Percentiles rank a stretch among this genome's conserved stretches.
Conservation (phyloP, 1,140 invertebrate genomes). For the Solen grandis region DNA sequence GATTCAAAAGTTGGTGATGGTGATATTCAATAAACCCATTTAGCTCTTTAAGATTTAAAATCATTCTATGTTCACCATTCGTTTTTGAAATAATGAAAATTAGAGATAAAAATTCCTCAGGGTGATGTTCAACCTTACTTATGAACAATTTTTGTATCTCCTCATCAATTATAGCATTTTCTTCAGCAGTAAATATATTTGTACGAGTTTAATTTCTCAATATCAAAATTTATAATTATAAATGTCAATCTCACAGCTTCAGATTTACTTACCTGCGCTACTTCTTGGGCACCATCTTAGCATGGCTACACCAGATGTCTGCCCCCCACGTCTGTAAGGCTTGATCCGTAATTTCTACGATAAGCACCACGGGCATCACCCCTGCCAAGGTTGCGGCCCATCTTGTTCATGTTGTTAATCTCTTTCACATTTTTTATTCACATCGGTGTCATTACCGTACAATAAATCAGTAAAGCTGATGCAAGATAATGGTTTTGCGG, state of each 20-base stretch:
- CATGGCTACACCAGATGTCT: not conserved
- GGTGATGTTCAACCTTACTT: not conserved
- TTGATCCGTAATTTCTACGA: too few species aligned
- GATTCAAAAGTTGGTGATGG: constrained; percentile 52
- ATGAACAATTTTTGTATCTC: constrained; percentile 30
- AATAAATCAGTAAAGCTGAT: constrained; percentile 5
- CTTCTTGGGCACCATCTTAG: not conserved
- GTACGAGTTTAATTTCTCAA: not conserved
- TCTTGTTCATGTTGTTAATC: not conserved
- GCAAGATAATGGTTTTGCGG: not conserved
- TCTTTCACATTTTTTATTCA: not conserved
- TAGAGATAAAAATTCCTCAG: constrained; percentile 50
- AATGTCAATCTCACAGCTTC: constrained; percentile 34
- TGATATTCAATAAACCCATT: constrained; percentile 40
- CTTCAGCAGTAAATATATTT: not conserved
- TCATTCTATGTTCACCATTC: constrained; percentile 36
- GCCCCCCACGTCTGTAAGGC: too few species aligned
- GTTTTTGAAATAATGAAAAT: constrained; percentile 49
- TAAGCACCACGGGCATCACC: too few species aligned
- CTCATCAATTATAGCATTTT: constrained; percentile 14
- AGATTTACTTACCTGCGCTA: not conserved
- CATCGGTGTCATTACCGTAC: too few species aligned
- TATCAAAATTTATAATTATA: constrained; percentile 24
- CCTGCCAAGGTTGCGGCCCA: not conserved
- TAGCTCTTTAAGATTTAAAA: constrained; percentile 44